Conservation (phyloP, 2,888 invertebrate species). For the Ashinkailepas kermadecensis region DNA sequence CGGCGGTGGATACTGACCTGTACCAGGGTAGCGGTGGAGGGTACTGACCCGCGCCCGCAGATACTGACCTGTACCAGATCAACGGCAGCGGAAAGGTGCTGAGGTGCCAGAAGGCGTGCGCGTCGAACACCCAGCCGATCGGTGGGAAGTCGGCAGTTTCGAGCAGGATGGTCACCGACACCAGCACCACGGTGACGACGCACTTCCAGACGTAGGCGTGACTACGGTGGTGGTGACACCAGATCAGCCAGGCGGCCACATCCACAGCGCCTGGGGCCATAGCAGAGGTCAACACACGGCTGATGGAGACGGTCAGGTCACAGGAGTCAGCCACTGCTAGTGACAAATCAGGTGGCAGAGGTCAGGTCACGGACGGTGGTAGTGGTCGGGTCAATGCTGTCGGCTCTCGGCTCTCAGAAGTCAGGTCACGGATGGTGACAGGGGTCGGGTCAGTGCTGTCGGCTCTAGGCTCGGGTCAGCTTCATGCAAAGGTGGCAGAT, state of each 20-base stretch:
- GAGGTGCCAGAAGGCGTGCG: constrained; percentile 91
- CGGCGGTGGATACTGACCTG: constrained; percentile 49
- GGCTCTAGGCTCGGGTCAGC: too few species aligned
- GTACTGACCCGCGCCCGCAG: too few species aligned
- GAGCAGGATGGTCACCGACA: constrained; percentile 52
- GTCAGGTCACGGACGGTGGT: too few species aligned
- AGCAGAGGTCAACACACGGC: too few species aligned
- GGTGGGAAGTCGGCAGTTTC: constrained; percentile 91
- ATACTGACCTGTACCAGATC: constrained; percentile 66
- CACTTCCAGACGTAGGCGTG: constrained; percentile 23
- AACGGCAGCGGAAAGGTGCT: constrained; percentile 70
- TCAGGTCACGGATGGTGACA: too few species aligned
- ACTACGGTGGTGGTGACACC: constrained; percentile 20
- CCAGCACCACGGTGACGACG: background rate
- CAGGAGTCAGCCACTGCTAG: too few species aligned
- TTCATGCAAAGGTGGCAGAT: too few species aligned
- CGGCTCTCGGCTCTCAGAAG: too few species aligned
- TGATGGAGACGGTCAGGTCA: too few species aligned
- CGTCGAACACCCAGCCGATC: constrained; percentile 70
- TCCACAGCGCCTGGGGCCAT: constrained; percentile 19
- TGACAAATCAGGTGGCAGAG: too few species aligned
- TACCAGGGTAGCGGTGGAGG: constrained; percentile 51
- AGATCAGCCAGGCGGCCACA: constrained; percentile 24
- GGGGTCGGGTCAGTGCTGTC: too few species aligned
- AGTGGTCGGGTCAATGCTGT: too few species aligned